Evolutionary conservation across 2,797 vertebrate species (phyloP).

Genomic region (Chromis chromis): DNA sequence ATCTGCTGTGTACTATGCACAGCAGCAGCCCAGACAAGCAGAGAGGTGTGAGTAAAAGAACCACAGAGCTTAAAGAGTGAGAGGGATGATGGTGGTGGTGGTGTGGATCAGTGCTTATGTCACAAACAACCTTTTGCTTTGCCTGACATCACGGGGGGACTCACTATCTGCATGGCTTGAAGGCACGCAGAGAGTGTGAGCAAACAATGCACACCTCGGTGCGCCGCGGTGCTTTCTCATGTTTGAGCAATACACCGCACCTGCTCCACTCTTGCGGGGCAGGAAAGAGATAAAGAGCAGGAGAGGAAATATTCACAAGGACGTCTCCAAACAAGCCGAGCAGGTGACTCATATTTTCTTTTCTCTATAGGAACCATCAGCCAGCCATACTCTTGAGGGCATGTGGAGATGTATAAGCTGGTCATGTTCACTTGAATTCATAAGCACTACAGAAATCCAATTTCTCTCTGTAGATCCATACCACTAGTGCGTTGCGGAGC

Average conservation of each 20-base stretch:
- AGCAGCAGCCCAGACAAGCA: slow-evolving; percentile 23
- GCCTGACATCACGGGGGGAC: slow-evolving; percentile 49
- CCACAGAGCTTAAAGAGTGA: slow-evolving; percentile 32
- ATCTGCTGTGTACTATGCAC: slow-evolving; percentile 28
- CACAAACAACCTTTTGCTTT: slow-evolving; percentile 67
- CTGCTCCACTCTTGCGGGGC: slow-evolving; percentile 60
- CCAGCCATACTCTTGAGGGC: slow-evolving; percentile 41
- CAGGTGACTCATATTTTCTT: slow-evolving; percentile 38
- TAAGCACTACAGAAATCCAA: slow-evolving; percentile 68
- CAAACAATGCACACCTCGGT: slow-evolving; percentile 65
- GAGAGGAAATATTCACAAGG: slow-evolving; percentile 46
- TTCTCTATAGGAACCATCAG: slow-evolving; percentile 19
- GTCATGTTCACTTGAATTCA: slow-evolving; percentile 74
- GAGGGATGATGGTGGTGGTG: slow-evolving; percentile 19
- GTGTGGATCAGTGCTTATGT: slow-evolving; percentile 66
- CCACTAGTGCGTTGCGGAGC: slow-evolving; percentile 45
- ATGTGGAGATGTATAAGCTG: slow-evolving; percentile 64
- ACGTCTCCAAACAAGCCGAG: slow-evolving; percentile 50
- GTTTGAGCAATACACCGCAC: slow-evolving; percentile 62
- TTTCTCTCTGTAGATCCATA: slow-evolving; percentile 65
- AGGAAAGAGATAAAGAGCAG: slow-evolving; percentile 52
- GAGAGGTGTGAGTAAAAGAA: slow-evolving; percentile 28
- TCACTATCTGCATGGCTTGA: slow-evolving; percentile 64
- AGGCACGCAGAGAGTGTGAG: slow-evolving; percentile 45
- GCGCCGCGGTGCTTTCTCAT: slow-evolving; percentile 37